These are phyloP conservation scores for Lophius piscatorius DNA, from an alignment of 2,113 vertebrate genomes.

Conservation along the genomic window DNA sequence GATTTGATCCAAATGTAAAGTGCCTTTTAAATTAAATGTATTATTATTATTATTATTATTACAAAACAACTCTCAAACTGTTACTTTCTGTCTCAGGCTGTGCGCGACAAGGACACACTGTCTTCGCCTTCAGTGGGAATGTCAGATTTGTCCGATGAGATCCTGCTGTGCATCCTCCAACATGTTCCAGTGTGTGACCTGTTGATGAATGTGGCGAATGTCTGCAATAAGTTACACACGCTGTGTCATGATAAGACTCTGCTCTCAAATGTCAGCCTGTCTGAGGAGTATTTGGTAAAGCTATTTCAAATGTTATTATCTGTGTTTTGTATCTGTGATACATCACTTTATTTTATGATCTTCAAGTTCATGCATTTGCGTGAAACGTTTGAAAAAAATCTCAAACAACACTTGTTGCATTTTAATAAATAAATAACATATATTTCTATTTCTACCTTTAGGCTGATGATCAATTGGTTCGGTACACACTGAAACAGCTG, in stretches of 20 bases:
- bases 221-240: conserved; percentile 85
- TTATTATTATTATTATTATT: no score
- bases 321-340: not conserved
- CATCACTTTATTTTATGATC: not conserved
- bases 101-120: conserved; percentile 59
- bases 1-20: no score
- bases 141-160: conserved; percentile 93
- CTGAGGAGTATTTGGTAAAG: conserved; percentile 89
- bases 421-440: not conserved
- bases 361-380: not conserved
- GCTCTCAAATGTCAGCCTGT: conserved; percentile 84
- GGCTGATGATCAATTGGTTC: conserved; percentile 87
- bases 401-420: no score
- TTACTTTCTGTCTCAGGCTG: conserved; percentile 69
- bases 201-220: conserved; percentile 85
- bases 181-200: conserved; percentile 89
- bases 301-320: not conserved
- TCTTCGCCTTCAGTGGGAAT: conserved; percentile 79
- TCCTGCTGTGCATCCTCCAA: conserved; percentile 91
- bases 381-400: no score
- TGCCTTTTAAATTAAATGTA: no score
- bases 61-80: no score
- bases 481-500: conserved; percentile 82
- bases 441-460: conserved; percentile 45
- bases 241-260: conserved; percentile 94